Base-by-base conservation (phyloP, 2,888 invertebrate species). In the Aelia acuminata region DNA sequence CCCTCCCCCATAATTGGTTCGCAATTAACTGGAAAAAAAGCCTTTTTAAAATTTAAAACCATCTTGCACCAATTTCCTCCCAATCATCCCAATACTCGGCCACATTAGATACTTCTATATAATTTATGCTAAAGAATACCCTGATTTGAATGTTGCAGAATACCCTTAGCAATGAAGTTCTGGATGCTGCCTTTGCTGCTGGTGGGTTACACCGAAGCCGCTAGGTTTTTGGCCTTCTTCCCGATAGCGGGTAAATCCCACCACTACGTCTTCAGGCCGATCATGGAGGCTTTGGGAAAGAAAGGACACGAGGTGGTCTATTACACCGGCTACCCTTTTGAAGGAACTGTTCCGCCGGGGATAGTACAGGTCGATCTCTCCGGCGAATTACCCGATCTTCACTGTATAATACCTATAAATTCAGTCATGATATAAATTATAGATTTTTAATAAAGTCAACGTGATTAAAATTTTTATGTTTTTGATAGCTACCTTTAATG, bases 231-330 rank as follows among this genome's bases (percentile, higher is more conserved):
- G 26, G 91, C 89, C 3, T 80, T 91, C 80, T 90, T 90, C 43
- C 90, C 90, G 20, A 86, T 90, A 26, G 90, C 90, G 13, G 89
- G 85, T 7, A 89, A 86, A 50, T 91, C 91, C 70, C 91, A 91
- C 88, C 89, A 90, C 57, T 89, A 89, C 11, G 89, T 90, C 11
- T 90, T 89, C 87, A 87, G 87, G 43, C 87, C 91, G 18, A 85
- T 91, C 35, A 86, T 90, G 22, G 84, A 63, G 10, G 91, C 87
- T 39, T 88, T 91, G 31, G 91, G 90, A 15, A 85, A 85, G 18
- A 87, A 90, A 47, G 91, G 91, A 10, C 91, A 91, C 85, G 87
- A 90, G 35, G 89, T 91, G 31, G 90, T 90, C 80, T 89, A 86
- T 80, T 43, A 88, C 80, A 89, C 89, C 1, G 80, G 43, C 5